Evolutionary conservation across 2,113 vertebrate genomes (phyloP), one percentile per base, ranked within the genome.

Genomic region (Castor canadensis): DNA sequence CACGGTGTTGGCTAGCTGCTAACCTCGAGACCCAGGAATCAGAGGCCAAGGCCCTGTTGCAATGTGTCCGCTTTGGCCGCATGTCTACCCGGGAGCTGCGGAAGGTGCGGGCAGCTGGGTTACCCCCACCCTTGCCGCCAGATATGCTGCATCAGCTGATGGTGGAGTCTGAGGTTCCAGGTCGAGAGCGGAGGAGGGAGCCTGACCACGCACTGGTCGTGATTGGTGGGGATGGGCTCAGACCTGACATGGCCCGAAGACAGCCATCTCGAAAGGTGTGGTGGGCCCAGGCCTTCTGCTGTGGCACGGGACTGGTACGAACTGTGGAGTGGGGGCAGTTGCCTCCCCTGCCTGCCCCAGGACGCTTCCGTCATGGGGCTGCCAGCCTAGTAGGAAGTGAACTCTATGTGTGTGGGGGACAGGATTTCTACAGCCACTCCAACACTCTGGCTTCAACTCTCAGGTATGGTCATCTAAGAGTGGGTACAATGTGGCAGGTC

Each of bases 11-110:
- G 99, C 95, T 99, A 12, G 97, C 95, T 43, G 98, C 98, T 26
- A 98, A 99, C 54, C 98, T 98, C 0, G 83, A 96, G 5, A 98
- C 97, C 58, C 97, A 98, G 77, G 84, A 99, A 54, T 79, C 97
- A 3, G 95, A 98, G 2, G 99, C 99, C 20, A 98, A 97, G 56
- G 85, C 98, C 26, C 93, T 99, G 10, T 98, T 99, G 98, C 97
- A 77, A 0, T 99, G 98, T 0, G 98, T 99, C 40, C 99, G 99
- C 35, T 99, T 99, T 66, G 98, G 99, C 10, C 98, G 99, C 69
- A 99, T 99, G 99, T 99, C 99, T 1, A 99, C 98, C 88, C 95
- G 97, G 56, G 99, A 99, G 97, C 99, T 99, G 96, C 98, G 98
- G 84, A 99, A 99, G 88, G 99, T 99, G 35, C 97, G 98, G 1